A percentile compares a stretch with the other conserved stretches of the same genome.
These are phyloP conservation scores for Morone chrysops DNA, from an alignment of 2,113 vertebrate genomes.

Conservation along the genomic window DNA sequence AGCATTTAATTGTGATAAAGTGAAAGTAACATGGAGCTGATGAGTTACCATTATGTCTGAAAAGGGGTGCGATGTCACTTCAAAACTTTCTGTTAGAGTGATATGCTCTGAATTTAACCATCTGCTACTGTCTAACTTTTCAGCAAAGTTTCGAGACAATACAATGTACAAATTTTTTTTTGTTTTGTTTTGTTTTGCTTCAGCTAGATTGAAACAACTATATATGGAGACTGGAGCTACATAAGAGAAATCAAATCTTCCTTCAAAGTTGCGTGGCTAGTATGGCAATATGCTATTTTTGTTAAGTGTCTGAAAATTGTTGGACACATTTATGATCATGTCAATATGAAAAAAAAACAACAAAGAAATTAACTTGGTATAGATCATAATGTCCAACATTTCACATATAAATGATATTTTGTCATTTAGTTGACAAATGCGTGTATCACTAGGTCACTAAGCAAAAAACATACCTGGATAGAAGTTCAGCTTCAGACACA, in stretches of 20 bases:
- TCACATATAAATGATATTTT: not conserved
- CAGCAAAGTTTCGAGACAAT: constrained; percentile 10
- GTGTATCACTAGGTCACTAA: not conserved
- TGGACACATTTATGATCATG: not conserved
- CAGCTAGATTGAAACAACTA: not conserved
- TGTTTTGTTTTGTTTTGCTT: not conserved
- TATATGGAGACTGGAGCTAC: not conserved
- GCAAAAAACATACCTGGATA: not conserved
- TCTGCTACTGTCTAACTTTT: constrained; percentile 12
- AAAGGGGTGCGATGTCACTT: not conserved
- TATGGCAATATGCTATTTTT: not conserved
- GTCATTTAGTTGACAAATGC: constrained; percentile 1
- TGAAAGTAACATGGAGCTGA: not conserved
- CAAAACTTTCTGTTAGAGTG: not conserved
- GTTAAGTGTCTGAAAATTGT: not conserved
- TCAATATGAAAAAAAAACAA: not conserved
- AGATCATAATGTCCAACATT: not conserved
- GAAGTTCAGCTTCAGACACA: not conserved
- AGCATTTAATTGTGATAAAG: not conserved
- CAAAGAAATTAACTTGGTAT: not conserved
- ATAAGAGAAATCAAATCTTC: not conserved
- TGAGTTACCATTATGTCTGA: not conserved
- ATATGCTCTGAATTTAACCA: not conserved
- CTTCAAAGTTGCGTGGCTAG: not conserved
- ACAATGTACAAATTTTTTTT: not conserved